These are phyloP conservation scores for Argya squamiceps DNA, from an alignment of 2,797 vertebrate species.

Conservation along the genomic window DNA sequence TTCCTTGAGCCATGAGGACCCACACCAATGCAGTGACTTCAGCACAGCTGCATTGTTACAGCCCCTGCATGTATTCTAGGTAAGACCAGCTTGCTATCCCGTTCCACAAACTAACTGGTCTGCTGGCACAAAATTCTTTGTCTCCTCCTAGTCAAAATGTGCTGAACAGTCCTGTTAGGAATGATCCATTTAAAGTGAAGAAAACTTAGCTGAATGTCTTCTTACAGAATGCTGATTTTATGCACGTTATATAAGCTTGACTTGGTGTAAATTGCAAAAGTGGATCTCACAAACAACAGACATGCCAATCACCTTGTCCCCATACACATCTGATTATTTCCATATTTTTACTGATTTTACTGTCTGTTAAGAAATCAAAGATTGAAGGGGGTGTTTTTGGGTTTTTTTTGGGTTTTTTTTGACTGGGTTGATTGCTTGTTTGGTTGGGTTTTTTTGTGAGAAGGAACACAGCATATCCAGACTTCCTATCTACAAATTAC, in stretches of 20 bases:
- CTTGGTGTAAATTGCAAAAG: not conserved
- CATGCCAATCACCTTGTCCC: not conserved
- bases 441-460: not conserved
- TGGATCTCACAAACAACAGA: not conserved
- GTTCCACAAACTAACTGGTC: not conserved
- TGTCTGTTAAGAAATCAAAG: not conserved
- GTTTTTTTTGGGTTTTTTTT: not conserved
- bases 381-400: not conserved
- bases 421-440: not conserved
- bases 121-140: not conserved
- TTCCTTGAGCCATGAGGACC: not conserved
- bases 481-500: not conserved
- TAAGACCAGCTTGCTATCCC: not conserved
- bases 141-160: not conserved
- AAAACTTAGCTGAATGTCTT: not conserved
- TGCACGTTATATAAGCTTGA: not conserved
- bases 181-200: not conserved
- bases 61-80: fast-evolving
- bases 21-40: not conserved
- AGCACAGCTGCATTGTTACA: not conserved
- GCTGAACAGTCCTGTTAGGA: not conserved
- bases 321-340: not conserved
- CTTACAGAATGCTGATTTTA: not conserved
- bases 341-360: not conserved
- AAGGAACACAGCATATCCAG: not conserved